phyloP scores from a whole-genome alignment of 1,140 invertebrate genomes.

The Papilio dardanus region DNA sequence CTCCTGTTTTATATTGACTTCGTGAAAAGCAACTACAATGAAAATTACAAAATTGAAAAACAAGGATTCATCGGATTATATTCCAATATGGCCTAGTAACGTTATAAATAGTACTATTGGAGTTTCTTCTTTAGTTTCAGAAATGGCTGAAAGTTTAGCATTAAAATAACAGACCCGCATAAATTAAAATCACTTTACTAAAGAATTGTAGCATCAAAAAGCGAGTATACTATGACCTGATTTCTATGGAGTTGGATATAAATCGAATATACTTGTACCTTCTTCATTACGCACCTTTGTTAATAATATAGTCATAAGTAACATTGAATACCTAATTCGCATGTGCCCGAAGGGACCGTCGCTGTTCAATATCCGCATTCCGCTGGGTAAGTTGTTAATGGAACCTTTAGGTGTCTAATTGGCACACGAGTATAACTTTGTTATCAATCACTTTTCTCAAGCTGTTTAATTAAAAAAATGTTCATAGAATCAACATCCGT shows the following conservation, averaged over 20 bases:
- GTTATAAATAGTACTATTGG: too few species aligned
- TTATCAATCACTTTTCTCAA: not conserved
- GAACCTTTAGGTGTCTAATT: not conserved
- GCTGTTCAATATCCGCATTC: not conserved
- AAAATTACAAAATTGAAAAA: not conserved
- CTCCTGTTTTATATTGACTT: not conserved
- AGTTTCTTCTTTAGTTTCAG: too few species aligned
- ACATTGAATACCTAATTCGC: not conserved
- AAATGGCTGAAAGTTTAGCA: too few species aligned
- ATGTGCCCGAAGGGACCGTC: not conserved
- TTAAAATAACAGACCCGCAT: too few species aligned
- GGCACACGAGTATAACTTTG: too few species aligned
- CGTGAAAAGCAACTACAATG: not conserved
- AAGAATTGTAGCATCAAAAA: not conserved
- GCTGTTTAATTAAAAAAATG: too few species aligned
- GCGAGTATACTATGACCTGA: not conserved
- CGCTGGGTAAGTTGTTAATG: not conserved
- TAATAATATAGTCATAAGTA: slow-evolving; percentile 1
- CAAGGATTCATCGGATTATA: not conserved
- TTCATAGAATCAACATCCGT: too few species aligned
- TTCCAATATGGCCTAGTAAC: too few species aligned
- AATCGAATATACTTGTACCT: not conserved
- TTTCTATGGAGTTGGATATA: not conserved
- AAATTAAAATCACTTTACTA: too few species aligned
- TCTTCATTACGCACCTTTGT: not conserved